Evolutionary conservation across 2,888 invertebrate species (phyloP).

Genomic region (Ennomos quercinarius): DNA sequence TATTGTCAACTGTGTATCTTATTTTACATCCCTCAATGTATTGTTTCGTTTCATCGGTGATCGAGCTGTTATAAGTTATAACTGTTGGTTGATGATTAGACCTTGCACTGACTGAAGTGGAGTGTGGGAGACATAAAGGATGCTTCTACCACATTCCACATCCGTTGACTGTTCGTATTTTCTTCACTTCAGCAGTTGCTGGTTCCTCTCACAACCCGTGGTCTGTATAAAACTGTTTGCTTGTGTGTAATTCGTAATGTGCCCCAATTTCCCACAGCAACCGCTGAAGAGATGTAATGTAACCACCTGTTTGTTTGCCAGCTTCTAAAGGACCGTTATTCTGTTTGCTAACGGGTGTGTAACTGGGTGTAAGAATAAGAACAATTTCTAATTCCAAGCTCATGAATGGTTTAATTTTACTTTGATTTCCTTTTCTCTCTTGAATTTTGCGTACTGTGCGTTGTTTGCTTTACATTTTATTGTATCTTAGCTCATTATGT

Average conservation of each 20-base stretch:
- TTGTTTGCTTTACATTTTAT: too few species aligned
- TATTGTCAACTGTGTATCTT: neutral
- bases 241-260: neutral
- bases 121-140: neutral
- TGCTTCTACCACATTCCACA: neutral
- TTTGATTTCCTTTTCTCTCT: slow-evolving; percentile 42
- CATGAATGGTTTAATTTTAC: slow-evolving; percentile 42
- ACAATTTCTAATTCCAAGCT: slow-evolving; percentile 17
- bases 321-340: slow-evolving; percentile 37
- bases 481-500: too few species aligned
- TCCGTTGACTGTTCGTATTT: neutral
- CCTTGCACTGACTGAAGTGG: slow-evolving; percentile 1
- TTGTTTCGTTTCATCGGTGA: slow-evolving; percentile 20
- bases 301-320: slow-evolving; percentile 24
- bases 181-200: slow-evolving; percentile 5
- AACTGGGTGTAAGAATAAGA: slow-evolving; percentile 45
- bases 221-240: neutral
- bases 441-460: too few species aligned
- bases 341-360: slow-evolving; percentile 53
- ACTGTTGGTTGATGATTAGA: slow-evolving; percentile 1
- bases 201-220: slow-evolving; percentile 3
- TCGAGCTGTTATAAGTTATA: slow-evolving; percentile 4
- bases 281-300: too few species aligned
- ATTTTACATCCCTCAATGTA: neutral
- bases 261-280: neutral